phyloP scores from a whole-genome alignment of 2,888 invertebrate genomes.

The Coremacera marginata region DNA sequence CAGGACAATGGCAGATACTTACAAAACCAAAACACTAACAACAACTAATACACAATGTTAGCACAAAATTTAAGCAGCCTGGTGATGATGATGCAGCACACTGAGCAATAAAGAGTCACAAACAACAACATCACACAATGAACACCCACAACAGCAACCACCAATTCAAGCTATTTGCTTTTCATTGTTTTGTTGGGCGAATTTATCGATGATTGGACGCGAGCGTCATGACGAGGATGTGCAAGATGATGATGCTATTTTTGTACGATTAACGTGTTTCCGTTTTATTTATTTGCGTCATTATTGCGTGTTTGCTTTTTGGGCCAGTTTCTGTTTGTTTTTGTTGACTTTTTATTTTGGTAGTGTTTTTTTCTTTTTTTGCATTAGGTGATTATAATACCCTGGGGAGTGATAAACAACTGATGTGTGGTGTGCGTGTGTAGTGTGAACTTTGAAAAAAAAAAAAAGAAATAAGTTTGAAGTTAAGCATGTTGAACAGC shows the following conservation, averaged over 20 bases:
- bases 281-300: constrained; percentile 31
- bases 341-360: not conserved
- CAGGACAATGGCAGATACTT: not conserved
- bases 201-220: constrained; percentile 15
- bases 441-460: not conserved
- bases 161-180: not conserved
- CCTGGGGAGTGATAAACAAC: constrained; percentile 34
- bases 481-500: not conserved
- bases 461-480: too few relatives aligned
- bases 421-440: not conserved
- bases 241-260: constrained; percentile 28
- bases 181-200: not conserved
- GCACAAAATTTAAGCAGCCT: not conserved
- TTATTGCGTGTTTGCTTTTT: constrained; percentile 23
- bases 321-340: constrained; percentile 12
- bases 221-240: constrained; percentile 3
- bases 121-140: constrained; percentile 16
- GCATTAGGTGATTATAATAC: constrained; percentile 40
- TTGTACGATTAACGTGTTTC: constrained; percentile 40
- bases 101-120: not conserved
- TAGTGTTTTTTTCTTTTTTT: not conserved
- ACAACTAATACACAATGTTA: not conserved
- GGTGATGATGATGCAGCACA: not conserved
- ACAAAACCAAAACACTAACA: constrained; percentile 7
- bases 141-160: constrained; percentile 10